Percentiles rank a stretch among this genome's conserved stretches.
phyloP scores from a whole-genome alignment of 1,140 invertebrate species.

The Aleiodes sp. region DNA sequence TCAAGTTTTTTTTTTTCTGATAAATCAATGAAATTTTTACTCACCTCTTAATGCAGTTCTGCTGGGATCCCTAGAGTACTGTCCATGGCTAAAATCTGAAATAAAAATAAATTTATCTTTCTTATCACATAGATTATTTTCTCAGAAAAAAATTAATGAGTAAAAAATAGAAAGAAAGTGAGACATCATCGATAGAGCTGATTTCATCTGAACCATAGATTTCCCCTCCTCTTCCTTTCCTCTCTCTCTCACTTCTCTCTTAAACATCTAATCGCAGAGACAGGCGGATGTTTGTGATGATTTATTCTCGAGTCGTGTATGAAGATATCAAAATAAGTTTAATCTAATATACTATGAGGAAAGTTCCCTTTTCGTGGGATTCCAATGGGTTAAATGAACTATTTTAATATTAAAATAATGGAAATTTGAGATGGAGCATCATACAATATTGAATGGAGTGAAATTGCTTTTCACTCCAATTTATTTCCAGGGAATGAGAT shows the following conservation, averaged over 20 bases:
- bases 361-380: not conserved
- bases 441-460: too few relatives aligned
- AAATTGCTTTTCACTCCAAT: too few relatives aligned
- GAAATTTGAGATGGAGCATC: too few relatives aligned
- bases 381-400: not conserved
- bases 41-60: not conserved
- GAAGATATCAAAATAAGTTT: not conserved
- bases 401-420: not conserved
- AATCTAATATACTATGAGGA: constrained; percentile 15
- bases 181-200: not conserved
- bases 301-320: constrained; percentile 3
- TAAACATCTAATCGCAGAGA: constrained; percentile 41
- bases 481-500: too few relatives aligned
- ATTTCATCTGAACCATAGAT: not conserved
- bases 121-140: too few relatives aligned
- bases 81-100: not conserved
- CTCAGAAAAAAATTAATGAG: not conserved
- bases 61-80: not conserved
- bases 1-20: not conserved
- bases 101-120: not conserved
- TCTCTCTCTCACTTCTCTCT: not conserved
- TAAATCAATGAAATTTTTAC: not conserved
- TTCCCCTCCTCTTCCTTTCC: constrained; percentile 22
- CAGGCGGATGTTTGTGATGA: constrained; percentile 51
- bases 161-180: not conserved